Evolutionary conservation across 23 tunicate genomes (phyloP).

Genomic region (Halocynthia aurantium): DNA sequence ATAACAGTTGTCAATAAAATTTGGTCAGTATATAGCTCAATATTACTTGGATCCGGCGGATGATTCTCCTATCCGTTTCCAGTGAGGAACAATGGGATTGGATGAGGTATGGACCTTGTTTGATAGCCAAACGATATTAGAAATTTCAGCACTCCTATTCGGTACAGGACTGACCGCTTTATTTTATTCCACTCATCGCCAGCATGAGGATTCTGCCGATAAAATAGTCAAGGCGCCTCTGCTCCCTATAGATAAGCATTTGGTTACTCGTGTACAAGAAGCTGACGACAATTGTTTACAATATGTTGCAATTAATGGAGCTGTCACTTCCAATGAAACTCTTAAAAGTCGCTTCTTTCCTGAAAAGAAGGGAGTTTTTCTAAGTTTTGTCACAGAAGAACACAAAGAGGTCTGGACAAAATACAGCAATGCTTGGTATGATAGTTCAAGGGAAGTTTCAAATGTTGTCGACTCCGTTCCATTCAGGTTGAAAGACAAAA

Average conservation of each 20-base stretch:
- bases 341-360: constrained; percentile 27
- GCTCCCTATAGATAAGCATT: neutral
- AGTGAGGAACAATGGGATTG: neutral
- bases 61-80: no score
- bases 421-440: constrained; percentile 54
- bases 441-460: constrained; percentile 36
- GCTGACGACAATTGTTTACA: constrained; percentile 17
- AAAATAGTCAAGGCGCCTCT: constrained; percentile 25
- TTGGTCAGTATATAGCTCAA: no score
- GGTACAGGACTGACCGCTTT: constrained; percentile 66
- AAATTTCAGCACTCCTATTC: constrained; percentile 44
- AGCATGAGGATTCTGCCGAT: constrained; percentile 27
- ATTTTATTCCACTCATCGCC: constrained; percentile 25
- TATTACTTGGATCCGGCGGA: no score
- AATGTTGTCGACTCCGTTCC: constrained; percentile 38
- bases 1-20: no score
- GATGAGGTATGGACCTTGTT: constrained; percentile 10
- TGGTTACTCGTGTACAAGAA: neutral
- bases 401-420: constrained; percentile 58
- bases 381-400: constrained; percentile 53
- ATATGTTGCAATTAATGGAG: constrained; percentile 66
- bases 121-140: constrained; percentile 50
- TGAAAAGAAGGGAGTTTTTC: constrained; percentile 50
- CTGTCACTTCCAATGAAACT: constrained; percentile 30
- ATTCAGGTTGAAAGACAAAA: constrained; percentile 26